Percentiles rank a stretch among this genome's conserved stretches.
Evolutionary conservation across 2,113 vertebrate genomes (phyloP).

Genomic region (Tupaia chinensis): DNA sequence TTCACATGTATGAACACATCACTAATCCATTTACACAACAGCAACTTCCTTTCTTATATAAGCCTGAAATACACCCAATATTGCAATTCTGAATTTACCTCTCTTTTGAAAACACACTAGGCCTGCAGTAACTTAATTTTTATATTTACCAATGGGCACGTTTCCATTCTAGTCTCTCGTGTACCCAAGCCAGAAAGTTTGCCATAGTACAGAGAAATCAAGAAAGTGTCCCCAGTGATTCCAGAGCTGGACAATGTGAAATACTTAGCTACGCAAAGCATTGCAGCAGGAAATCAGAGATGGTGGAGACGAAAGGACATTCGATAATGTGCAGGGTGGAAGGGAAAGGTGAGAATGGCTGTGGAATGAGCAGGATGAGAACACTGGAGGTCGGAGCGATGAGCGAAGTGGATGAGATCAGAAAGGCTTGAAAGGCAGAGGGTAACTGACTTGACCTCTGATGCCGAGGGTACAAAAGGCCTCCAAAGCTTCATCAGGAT

Average conservation of each 20-base stretch:
- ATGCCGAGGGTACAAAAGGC: not conserved
- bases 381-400: not conserved
- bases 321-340: not conserved
- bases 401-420: conserved; percentile 36
- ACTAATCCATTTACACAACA: conserved; percentile 33
- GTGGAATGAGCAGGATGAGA: not conserved
- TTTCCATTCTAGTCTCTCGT: conserved; percentile 39
- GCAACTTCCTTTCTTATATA: conserved; percentile 2
- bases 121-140: conserved; percentile 7
- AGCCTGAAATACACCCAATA: not conserved
- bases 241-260: not conserved
- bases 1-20: conserved; percentile 1
- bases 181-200: conserved; percentile 15
- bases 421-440: conserved; percentile 59
- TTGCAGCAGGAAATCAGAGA: not conserved
- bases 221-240: conserved; percentile 8
- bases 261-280: conserved; percentile 41
- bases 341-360: conserved; percentile 29
- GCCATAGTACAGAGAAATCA: conserved; percentile 33
- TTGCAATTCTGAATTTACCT: not conserved
- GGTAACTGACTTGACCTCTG: conserved; percentile 68
- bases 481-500: conserved; percentile 23
- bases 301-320: not conserved
- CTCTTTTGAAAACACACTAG: conserved; percentile 52
- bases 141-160: conserved; percentile 5